Conservation (phyloP, 2,797 vertebrate species). For the Hoplostethus mediterraneus region DNA sequence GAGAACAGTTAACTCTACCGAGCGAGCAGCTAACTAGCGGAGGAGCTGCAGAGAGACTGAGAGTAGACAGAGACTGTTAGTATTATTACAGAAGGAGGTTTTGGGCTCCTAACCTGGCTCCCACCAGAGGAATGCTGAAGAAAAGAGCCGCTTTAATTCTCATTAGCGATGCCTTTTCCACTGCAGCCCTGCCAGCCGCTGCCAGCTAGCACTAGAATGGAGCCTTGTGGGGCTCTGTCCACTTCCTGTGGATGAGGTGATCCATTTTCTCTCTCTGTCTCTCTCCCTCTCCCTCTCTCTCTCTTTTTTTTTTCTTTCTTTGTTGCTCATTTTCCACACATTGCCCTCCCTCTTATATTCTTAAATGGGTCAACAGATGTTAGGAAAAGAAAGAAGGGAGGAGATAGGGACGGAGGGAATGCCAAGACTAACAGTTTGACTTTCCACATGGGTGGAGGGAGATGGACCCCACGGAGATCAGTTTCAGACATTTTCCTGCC, state of each 20-base stretch:
- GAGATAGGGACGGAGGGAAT: constrained; percentile 34
- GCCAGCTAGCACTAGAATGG: constrained; percentile 70
- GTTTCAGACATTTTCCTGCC: constrained; percentile 7
- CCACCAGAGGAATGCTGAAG: constrained; percentile 62
- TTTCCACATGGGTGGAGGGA: constrained; percentile 51
- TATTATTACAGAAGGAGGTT: constrained; percentile 18
- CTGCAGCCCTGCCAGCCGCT: constrained; percentile 34
- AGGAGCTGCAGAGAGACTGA: constrained; percentile 18
- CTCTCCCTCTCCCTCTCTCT: constrained; percentile 1
- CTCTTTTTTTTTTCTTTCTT: constrained; percentile 17
- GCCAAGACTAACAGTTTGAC: constrained; percentile 50
- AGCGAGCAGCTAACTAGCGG: constrained; percentile 14
- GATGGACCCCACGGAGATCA: constrained; percentile 21
- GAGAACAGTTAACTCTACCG: background rate
- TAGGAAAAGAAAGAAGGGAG: constrained; percentile 42
- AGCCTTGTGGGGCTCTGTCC: constrained; percentile 68
- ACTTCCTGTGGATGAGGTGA: constrained; percentile 70
- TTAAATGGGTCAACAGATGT: constrained; percentile 77
- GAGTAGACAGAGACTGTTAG: constrained; percentile 42
- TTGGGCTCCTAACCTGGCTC: constrained; percentile 55
- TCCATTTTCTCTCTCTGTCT: constrained; percentile 39
- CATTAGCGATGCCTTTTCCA: constrained; percentile 74
- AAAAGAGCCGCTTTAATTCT: constrained; percentile 71
- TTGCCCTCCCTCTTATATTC: constrained; percentile 30
- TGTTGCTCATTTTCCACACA: constrained; percentile 31